Conservation (phyloP, 2,113 vertebrate species). For the Cochlearius cochlearius region DNA sequence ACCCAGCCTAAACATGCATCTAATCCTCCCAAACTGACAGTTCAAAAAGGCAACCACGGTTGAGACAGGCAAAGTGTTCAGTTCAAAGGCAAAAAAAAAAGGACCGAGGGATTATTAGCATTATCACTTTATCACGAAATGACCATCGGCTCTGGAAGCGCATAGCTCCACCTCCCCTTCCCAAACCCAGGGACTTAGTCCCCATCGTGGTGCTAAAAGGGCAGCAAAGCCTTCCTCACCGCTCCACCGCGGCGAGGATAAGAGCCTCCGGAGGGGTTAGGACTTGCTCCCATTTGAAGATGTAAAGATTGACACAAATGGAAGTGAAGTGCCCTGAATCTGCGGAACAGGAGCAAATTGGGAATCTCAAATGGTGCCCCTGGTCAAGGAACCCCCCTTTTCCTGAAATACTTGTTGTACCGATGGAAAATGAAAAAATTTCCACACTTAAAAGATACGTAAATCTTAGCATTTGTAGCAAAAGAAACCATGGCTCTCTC, state of each 20-base stretch:
- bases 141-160: slow-evolving; percentile 63
- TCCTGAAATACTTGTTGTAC: not conserved
- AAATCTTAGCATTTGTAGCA: not conserved
- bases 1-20: slow-evolving; percentile 82
- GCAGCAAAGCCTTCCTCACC: not conserved
- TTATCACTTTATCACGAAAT: slow-evolving; percentile 68
- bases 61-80: slow-evolving; percentile 66
- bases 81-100: slow-evolving; percentile 71
- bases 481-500: not conserved
- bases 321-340: not conserved
- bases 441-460: not conserved
- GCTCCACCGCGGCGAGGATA: accelerated
- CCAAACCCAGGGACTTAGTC: not conserved
- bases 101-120: slow-evolving; percentile 61
- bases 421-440: not conserved
- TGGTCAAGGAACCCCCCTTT: not conserved
- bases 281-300: not conserved
- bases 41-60: slow-evolving; percentile 72
- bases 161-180: slow-evolving; percentile 31
- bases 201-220: not conserved
- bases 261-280: not conserved
- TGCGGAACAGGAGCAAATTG: not conserved
- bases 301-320: not conserved
- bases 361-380: not conserved
- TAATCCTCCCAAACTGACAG: slow-evolving; percentile 83